A percentile compares a stretch with the other conserved stretches of the same genome.
phyloP scores from a whole-genome alignment of 1,140 invertebrate species.

The Mycetomoellerius zeteki region DNA sequence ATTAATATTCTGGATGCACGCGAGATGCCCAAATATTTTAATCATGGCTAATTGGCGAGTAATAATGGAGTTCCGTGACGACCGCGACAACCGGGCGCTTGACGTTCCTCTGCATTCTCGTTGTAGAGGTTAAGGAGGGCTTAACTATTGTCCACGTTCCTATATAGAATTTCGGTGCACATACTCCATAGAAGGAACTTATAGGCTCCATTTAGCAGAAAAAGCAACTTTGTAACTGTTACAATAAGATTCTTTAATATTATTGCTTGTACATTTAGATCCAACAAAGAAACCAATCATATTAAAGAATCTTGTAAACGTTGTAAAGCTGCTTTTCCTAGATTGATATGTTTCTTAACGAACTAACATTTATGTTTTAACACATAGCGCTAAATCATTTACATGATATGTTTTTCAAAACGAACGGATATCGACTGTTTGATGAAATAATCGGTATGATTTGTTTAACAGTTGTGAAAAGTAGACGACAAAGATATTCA shows the following conservation, averaged over 20 bases:
- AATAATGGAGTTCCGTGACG: constrained; percentile 86
- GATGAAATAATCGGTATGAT: background rate
- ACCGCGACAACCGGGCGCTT: constrained; percentile 56
- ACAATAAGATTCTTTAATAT: too few relatives aligned
- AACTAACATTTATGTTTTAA: background rate
- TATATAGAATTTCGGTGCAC: constrained; percentile 50
- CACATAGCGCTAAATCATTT: background rate
- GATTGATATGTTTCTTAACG: background rate
- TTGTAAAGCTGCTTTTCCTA: too few relatives aligned
- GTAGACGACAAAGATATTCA: constrained; percentile 32
- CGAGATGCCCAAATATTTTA: constrained; percentile 87
- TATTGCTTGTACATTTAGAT: too few relatives aligned
- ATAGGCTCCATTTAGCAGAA: too few relatives aligned
- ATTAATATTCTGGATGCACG: constrained; percentile 87
- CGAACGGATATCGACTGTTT: background rate
- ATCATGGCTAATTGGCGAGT: constrained; percentile 87
- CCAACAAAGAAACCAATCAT: too few relatives aligned
- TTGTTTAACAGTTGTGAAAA: background rate
- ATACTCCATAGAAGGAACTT: background rate
- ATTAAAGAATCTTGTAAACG: too few relatives aligned
- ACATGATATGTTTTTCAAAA: background rate
- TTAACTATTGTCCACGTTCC: constrained; percentile 66
- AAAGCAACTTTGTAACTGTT: too few relatives aligned
- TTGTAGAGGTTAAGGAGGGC: constrained; percentile 58
- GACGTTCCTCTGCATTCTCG: constrained; percentile 72